Conservation (phyloP, 2,888 invertebrate genomes). For the Hydriomena furcata region DNA sequence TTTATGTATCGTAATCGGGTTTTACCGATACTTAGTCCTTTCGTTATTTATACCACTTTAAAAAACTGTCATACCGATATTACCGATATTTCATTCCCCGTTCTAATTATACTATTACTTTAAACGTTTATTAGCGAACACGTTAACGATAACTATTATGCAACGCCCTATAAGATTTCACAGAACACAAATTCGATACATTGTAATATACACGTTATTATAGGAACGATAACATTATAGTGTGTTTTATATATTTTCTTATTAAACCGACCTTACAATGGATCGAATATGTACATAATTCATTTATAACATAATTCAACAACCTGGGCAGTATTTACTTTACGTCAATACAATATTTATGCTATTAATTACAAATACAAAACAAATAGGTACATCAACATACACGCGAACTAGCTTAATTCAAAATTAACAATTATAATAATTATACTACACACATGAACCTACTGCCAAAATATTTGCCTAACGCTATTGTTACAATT, state of each 20-base stretch:
- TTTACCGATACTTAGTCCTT: too few relatives aligned
- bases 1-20: too few relatives aligned
- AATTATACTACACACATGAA: conserved; percentile 58
- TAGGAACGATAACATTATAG: neutral
- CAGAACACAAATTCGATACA: conserved; percentile 19
- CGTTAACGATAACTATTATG: conserved; percentile 17
- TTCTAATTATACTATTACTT: too few relatives aligned
- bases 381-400: conserved; percentile 55
- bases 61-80: too few relatives aligned
- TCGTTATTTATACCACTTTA: too few relatives aligned
- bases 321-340: too few relatives aligned
- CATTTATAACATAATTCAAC: neutral
- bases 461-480: conserved; percentile 61
- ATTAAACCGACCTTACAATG: conserved; percentile 13
- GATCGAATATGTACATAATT: conserved; percentile 16
- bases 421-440: conserved; percentile 58
- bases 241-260: conserved; percentile 1
- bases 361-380: conserved; percentile 45
- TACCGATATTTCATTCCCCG: too few relatives aligned
- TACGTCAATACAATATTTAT: conserved; percentile 9
- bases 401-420: conserved; percentile 45
- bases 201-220: conserved; percentile 1
- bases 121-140: too few relatives aligned
- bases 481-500: conserved; percentile 69
- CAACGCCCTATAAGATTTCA: conserved; percentile 5